Base-by-base conservation (phyloP, 2,888 invertebrate species). In the Branchipolynoe longqiensis region DNA sequence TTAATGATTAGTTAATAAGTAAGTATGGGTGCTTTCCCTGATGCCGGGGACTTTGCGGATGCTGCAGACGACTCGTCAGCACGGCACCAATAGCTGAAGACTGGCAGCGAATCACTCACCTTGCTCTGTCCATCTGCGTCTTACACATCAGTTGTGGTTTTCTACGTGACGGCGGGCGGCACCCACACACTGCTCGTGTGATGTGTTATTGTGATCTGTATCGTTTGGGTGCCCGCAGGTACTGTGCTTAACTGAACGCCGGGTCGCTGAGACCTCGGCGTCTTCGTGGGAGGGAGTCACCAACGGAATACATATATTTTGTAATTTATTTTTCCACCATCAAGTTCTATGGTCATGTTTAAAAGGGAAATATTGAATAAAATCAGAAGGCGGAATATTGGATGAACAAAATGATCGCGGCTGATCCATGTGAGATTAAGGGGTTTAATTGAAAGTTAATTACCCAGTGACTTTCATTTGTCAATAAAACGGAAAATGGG, bases 311-410 rank as follows among this genome's bases (percentile, higher is more conserved):
- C 78, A 28, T 48, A 28, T 78, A 48, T 78, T 78, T 48, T 78
- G 48, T 78, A 78, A 78, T 78, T 78, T 78, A 78, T 78, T 78
- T 78, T 78, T 78, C 78, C 78, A 78, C 36, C 38, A n/a, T 36
- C 69, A 38, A 62, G 12, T 18, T 31, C 14, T 62, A 25, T 14
- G 31, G 14, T 62, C 62, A 28, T 62, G 62, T 14, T 62, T 62
- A 25, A 62, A 25, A 12, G 8, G 8, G 31, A 62, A 62, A 62
- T n/a, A n/a, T n/a, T n/a, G n/a, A n/a, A n/a, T n/a, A n/a, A n/a
- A n/a, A n/a, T n/a, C n/a, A n/a, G n/a, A n/a, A n/a, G n/a, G n/a
- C n/a, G n/a, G n/a, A n/a, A n/a, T n/a, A n/a, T n/a, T n/a, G n/a
- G n/a, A n/a, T n/a, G n/a, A n/a, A n/a, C n/a, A n/a, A n/a, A n/a